These are phyloP conservation scores for Venusia cambrica DNA, from an alignment of 2,888 invertebrate species.

Conservation along the genomic window DNA sequence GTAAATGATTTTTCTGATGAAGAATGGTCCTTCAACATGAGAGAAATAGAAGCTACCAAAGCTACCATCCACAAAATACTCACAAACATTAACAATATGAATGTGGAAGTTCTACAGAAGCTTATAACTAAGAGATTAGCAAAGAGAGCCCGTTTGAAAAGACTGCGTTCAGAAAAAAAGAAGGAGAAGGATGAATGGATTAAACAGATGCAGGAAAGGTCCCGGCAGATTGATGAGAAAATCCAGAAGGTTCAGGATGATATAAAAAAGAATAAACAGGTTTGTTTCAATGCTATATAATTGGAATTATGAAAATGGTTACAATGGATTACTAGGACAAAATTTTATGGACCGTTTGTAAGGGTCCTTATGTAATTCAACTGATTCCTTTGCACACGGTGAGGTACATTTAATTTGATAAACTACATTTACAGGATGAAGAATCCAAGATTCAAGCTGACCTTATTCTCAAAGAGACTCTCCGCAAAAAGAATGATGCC, in stretches of 20 bases:
- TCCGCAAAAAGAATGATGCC: slow-evolving; percentile 86
- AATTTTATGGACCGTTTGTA: too few species aligned
- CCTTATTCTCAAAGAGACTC: slow-evolving; percentile 84
- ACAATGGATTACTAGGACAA: too few species aligned
- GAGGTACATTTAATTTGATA: not conserved
- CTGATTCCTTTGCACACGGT: not conserved
- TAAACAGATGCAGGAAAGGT: slow-evolving; percentile 69
- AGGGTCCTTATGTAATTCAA: too few species aligned
- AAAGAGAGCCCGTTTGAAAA: slow-evolving; percentile 71
- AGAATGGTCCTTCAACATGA: slow-evolving; percentile 79
- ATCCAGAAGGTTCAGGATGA: slow-evolving; percentile 83
- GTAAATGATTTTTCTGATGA: slow-evolving; percentile 64
- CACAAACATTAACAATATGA: slow-evolving; percentile 57
- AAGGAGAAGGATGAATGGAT: slow-evolving; percentile 56
- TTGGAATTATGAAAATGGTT: too few species aligned
- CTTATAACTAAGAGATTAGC: slow-evolving; percentile 65
- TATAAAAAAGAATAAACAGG: slow-evolving; percentile 82
- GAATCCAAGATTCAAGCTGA: slow-evolving; percentile 86
- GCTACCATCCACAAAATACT: slow-evolving; percentile 61
- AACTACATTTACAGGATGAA: slow-evolving; percentile 74
- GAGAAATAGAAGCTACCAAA: slow-evolving; percentile 73
- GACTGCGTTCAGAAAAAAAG: slow-evolving; percentile 53
- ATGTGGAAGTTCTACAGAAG: slow-evolving; percentile 60
- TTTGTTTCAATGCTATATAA: too few species aligned
- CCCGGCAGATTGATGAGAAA: slow-evolving; percentile 84